Percentiles rank a stretch among this genome's conserved stretches.
These are phyloP conservation scores for Ormyrus nitidulus DNA, from an alignment of 2,888 invertebrate species.

Conservation along the genomic window DNA sequence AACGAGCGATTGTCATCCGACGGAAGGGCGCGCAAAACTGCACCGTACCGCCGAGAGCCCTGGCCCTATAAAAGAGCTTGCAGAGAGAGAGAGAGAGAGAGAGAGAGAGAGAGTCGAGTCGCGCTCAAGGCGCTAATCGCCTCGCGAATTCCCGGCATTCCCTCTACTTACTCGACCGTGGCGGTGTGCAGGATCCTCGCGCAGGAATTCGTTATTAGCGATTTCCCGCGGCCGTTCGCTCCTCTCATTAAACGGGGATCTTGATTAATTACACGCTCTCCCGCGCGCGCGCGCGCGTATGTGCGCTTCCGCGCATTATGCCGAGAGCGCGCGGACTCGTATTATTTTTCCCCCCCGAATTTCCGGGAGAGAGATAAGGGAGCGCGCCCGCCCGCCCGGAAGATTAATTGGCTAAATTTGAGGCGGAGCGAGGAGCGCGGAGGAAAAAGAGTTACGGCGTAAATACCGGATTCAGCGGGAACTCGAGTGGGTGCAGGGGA, in stretches of 20 bases:
- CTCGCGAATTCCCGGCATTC: conserved; percentile 42
- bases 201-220: conserved; percentile 55
- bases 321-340: background rate
- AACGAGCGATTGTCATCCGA: background rate
- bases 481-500: no score
- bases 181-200: background rate
- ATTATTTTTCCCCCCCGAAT: background rate
- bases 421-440: background rate
- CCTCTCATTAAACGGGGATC: conserved; percentile 45
- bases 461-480: background rate
- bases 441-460: conserved; percentile 37
- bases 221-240: conserved; percentile 2
- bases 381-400: background rate
- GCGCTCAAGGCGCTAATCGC: conserved; percentile 33
- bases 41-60: no score
- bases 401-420: conserved; percentile 44
- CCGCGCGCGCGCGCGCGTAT: background rate
- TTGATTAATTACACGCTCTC: conserved; percentile 48
- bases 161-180: background rate
- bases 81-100: no score
- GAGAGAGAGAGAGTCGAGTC: background rate
- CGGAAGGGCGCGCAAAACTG: background rate
- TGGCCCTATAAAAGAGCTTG: no score
- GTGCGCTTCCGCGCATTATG: no score
- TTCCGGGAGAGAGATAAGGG: conserved; percentile 11